Conservation (phyloP, 1,140 invertebrate genomes). For the Pogonus chalceus region DNA sequence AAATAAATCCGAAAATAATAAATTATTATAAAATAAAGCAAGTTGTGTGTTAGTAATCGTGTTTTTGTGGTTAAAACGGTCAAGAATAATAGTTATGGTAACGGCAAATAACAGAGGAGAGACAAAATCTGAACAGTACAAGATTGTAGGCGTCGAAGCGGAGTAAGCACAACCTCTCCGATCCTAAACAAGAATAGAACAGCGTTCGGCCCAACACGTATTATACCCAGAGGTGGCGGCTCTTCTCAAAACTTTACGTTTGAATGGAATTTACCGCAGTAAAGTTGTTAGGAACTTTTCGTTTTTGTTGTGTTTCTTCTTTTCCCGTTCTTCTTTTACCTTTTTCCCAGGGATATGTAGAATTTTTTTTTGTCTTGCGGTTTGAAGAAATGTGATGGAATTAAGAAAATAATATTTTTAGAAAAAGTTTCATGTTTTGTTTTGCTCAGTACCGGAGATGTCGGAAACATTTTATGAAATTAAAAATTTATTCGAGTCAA, state of each 20-base stretch:
- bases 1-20: no score
- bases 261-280: slow-evolving; percentile 6
- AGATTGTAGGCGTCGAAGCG: no score
- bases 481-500: neutral
- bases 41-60: no score
- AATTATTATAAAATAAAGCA: no score
- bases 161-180: neutral
- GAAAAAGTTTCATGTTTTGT: neutral
- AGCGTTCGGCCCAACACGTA: neutral
- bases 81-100: no score
- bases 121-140: no score
- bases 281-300: slow-evolving; percentile 6
- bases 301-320: slow-evolving; percentile 2
- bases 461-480: neutral
- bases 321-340: neutral
- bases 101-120: no score
- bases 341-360: neutral
- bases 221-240: slow-evolving; percentile 1
- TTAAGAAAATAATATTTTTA: slow-evolving; percentile 4
- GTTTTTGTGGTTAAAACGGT: no score
- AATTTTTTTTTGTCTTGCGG: neutral
- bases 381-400: slow-evolving; percentile 1
- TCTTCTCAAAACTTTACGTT: slow-evolving; percentile 2
- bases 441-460: neutral
- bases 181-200: slow-evolving; percentile 4